These are phyloP conservation scores for Microplitis deprimator DNA, from an alignment of 2,888 invertebrate species.

Conservation along the genomic window DNA sequence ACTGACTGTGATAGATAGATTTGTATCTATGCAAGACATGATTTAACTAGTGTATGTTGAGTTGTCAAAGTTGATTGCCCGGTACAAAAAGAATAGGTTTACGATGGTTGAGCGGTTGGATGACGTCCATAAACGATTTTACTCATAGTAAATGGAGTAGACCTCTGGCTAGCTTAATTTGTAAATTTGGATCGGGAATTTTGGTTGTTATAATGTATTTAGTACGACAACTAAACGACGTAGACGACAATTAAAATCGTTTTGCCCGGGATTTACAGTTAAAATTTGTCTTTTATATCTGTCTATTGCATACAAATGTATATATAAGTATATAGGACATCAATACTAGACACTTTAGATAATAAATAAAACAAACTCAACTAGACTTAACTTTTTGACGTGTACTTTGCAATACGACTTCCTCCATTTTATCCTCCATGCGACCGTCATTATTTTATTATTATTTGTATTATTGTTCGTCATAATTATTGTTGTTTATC, in stretches of 20 bases:
- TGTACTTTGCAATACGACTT: background rate
- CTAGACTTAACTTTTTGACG: background rate
- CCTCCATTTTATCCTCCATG: slow-evolving; percentile 8
- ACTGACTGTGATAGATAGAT: background rate
- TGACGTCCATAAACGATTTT: slow-evolving; percentile 15
- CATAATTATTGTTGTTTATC: background rate
- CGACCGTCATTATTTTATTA: slow-evolving; percentile 16
- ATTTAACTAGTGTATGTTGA: background rate
- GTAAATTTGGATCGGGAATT: slow-evolving; percentile 37
- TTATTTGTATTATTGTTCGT: background rate
- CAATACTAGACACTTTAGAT: background rate
- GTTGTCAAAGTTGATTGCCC: slow-evolving; percentile 13
- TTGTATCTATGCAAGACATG: background rate
- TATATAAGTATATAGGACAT: background rate
- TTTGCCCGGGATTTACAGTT: background rate
- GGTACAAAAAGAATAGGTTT: slow-evolving; percentile 3
- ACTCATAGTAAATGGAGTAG: slow-evolving; percentile 21
- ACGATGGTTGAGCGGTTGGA: slow-evolving; percentile 3
- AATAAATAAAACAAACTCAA: background rate
- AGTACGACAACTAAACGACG: slow-evolving; percentile 7
- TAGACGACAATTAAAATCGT: slow-evolving; percentile 17
- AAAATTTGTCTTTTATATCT: background rate
- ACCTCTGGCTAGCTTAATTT: slow-evolving; percentile 21
- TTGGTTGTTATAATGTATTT: background rate
- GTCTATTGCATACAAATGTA: background rate